Conservation (phyloP, 2,888 invertebrate genomes). For the Drosophila acutilabella region DNA sequence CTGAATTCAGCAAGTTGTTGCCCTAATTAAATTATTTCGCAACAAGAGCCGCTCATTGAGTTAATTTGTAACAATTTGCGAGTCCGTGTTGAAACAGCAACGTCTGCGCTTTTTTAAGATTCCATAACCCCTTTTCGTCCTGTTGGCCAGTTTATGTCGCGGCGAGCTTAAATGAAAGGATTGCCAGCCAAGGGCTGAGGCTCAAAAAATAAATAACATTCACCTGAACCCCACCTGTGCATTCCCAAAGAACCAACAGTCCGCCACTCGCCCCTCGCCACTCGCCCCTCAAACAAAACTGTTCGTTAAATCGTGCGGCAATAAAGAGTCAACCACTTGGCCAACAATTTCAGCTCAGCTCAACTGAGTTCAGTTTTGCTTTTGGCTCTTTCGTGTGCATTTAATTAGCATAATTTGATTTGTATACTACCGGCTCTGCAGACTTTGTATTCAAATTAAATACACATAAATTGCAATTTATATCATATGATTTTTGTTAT, state of each 20-base stretch:
- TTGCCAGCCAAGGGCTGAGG: slow-evolving; percentile 26
- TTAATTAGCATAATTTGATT: slow-evolving; percentile 77
- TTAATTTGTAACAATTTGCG: slow-evolving; percentile 74
- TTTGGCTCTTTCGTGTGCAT: slow-evolving; percentile 49
- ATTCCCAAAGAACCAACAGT: too few species aligned
- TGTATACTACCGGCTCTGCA: slow-evolving; percentile 35
- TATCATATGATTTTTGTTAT: slow-evolving; percentile 19
- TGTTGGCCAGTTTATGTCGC: slow-evolving; percentile 26
- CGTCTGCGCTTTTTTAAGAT: slow-evolving; percentile 58
- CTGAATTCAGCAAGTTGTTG: slow-evolving; percentile 21
- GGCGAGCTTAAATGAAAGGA: slow-evolving; percentile 25
- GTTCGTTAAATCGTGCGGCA: slow-evolving; percentile 68
- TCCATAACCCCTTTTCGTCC: not conserved
- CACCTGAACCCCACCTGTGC: slow-evolving; percentile 26
- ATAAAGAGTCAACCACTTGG: slow-evolving; percentile 69
- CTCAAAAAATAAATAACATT: slow-evolving; percentile 45
- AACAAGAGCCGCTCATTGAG: slow-evolving; percentile 67
- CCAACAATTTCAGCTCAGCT: slow-evolving; percentile 51
- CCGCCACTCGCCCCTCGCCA: not conserved
- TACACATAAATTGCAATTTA: slow-evolving; percentile 53
- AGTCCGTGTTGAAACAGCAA: slow-evolving; percentile 49
- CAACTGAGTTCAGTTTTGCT: slow-evolving; percentile 25
- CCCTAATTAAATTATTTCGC: slow-evolving; percentile 74
- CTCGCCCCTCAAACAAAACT: slow-evolving; percentile 6
- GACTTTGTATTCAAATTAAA: slow-evolving; percentile 50